Evolutionary conservation across 2,797 vertebrate species (phyloP).

Genomic region (Cygnus olor): DNA sequence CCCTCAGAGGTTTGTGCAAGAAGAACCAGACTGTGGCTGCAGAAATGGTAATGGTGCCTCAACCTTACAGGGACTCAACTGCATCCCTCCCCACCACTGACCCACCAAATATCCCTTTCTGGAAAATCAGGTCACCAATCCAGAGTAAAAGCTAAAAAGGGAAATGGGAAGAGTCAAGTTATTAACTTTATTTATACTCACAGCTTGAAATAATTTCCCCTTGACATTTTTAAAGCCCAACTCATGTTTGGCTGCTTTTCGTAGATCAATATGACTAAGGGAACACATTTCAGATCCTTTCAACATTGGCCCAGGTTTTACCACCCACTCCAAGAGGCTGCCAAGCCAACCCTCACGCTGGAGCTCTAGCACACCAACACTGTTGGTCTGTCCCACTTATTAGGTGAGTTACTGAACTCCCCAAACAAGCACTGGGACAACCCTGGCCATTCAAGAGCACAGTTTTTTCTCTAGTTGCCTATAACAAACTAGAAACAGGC

Average conservation of each 20-base stretch:
- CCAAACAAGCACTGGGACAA: not conserved
- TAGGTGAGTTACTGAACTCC: not conserved
- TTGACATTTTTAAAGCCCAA: constrained; percentile 71
- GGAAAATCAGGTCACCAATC: constrained; percentile 40
- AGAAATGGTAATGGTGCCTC: not conserved
- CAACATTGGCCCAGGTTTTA: not conserved
- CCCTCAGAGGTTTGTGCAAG: not conserved
- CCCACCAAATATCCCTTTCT: constrained; percentile 34
- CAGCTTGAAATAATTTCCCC: constrained; percentile 70
- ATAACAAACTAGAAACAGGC: not conserved
- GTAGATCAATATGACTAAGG: constrained; percentile 8
- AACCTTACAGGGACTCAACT: not conserved
- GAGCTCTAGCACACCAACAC: not conserved
- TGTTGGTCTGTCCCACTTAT: not conserved
- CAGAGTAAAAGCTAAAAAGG: constrained; percentile 29
- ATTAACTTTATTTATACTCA: constrained; percentile 48
- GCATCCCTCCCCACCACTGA: not conserved
- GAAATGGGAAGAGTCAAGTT: constrained; percentile 37
- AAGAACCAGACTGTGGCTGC: not conserved
- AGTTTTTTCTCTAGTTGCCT: not conserved
- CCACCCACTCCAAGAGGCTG: not conserved
- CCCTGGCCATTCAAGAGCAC: not conserved
- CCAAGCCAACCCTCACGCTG: not conserved
- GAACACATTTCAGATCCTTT: not conserved
- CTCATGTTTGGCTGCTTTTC: constrained; percentile 39